Evolutionary conservation across 2,888 invertebrate genomes (phyloP).

Genomic region (Serrognathus titanus): DNA sequence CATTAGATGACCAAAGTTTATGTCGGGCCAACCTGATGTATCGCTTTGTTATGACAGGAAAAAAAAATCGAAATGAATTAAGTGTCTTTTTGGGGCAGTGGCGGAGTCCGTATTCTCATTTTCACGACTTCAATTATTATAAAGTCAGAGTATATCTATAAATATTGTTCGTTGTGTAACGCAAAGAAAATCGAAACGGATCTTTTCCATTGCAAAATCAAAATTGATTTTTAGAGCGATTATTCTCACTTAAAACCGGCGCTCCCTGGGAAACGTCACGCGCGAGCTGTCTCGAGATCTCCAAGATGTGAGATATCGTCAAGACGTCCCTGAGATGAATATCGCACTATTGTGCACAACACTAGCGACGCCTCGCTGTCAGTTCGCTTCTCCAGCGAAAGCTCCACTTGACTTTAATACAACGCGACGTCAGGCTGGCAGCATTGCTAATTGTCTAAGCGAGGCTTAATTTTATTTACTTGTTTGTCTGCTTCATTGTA

Average conservation of each 20-base stretch:
- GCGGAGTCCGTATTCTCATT: no score
- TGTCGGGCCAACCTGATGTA: neutral
- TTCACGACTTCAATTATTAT: no score
- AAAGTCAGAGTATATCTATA: no score
- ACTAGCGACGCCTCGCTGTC: neutral
- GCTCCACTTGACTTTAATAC: constrained; percentile 1
- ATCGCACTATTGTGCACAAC: constrained; percentile 2
- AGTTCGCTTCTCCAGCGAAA: neutral
- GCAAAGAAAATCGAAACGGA: no score
- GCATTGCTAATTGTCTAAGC: constrained; percentile 1
- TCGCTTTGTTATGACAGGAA: neutral
- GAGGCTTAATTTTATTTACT: constrained; percentile 1
- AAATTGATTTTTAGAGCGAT: neutral
- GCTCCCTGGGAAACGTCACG: constrained; percentile 1
- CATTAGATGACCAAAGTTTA: neutral
- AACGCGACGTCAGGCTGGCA: neutral
- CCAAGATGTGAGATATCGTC: neutral
- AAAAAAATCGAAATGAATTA: no score
- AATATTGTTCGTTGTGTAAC: no score
- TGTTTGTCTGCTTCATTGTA: constrained; percentile 1
- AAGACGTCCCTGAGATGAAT: constrained; percentile 1
- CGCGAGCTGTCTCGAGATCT: neutral
- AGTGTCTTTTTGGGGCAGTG: no score
- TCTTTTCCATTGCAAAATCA: no score
- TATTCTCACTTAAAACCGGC: constrained; percentile 1